phyloP scores from a whole-genome alignment of 2,113 vertebrate species.

The Hylia prasina region DNA sequence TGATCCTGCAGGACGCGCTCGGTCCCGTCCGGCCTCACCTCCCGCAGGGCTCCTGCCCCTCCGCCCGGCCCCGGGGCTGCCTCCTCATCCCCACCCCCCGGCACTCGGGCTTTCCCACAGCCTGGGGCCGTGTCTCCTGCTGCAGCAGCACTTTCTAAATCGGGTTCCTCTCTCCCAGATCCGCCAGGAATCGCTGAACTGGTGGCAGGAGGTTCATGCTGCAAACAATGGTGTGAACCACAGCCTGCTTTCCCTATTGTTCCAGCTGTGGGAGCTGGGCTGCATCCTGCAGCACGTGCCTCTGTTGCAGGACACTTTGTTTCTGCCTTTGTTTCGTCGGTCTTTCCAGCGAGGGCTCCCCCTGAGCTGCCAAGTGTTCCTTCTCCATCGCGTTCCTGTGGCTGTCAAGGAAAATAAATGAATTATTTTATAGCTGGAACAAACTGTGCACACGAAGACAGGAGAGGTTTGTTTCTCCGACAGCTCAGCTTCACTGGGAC shows the following conservation, averaged over 20 bases:
- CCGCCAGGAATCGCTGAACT: not conserved
- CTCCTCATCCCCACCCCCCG: not conserved
- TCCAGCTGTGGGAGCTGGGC: not conserved
- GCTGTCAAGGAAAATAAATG: constrained; percentile 37
- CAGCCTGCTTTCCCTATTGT: not conserved
- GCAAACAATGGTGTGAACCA: not conserved
- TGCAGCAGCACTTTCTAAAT: not conserved
- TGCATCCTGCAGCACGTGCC: not conserved
- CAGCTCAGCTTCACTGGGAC: not conserved
- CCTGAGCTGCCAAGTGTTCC: not conserved
- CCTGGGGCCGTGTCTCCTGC: not conserved
- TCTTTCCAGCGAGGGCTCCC: not conserved
- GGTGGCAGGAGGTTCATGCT: not conserved
- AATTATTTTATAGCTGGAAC: not conserved
- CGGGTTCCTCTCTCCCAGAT: not conserved
- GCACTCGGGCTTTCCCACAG: not conserved
- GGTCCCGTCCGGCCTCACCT: constrained; percentile 74
- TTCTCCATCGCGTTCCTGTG: not conserved
- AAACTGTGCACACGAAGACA: not conserved
- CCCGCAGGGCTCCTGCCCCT: constrained; percentile 47
- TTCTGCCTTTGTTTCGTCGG: not conserved
- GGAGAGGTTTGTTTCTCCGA: not conserved
- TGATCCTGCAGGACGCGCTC: constrained; percentile 74
- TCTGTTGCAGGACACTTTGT: not conserved
- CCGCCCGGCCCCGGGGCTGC: not conserved